A percentile compares a stretch with the other conserved stretches of the same genome.
Conservation (phyloP, 2,113 vertebrate species). For the Grallaria varia region DNA sequence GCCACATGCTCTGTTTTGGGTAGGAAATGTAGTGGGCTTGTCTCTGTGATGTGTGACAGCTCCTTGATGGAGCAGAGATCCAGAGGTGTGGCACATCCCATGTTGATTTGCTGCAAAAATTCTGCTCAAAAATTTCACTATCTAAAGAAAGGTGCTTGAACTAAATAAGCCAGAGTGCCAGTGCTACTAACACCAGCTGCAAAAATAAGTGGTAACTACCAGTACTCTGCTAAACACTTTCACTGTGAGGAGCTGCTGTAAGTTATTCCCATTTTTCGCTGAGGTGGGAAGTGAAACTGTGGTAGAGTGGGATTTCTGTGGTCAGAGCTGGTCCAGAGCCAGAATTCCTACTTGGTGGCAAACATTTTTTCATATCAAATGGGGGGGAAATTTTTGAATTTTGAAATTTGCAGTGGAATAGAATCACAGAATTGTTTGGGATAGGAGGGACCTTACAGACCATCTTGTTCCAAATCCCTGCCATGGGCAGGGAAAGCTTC, state of each 20-base stretch:
- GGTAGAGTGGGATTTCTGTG: too few relatives aligned
- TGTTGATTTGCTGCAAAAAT: not conserved
- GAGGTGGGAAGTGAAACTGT: not conserved
- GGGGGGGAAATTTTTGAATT: not conserved
- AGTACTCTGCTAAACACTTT: not conserved
- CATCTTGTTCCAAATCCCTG: not conserved
- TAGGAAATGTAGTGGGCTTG: not conserved
- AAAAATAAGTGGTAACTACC: not conserved
- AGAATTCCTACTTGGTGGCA: not conserved
- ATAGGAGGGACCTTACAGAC: not conserved
- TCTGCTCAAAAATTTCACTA: not conserved
- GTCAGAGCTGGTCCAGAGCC: not conserved
- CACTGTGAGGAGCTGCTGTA: not conserved
- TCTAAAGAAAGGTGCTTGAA: not conserved
- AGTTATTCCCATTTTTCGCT: not conserved
- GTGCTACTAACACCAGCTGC: not conserved
- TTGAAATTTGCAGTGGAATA: not conserved
- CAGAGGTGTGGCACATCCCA: accelerated
- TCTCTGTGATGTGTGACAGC: not conserved
- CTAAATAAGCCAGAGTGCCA: not conserved
- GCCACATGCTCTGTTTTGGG: not conserved
- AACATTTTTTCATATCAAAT: not conserved
- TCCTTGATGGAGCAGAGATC: not conserved
- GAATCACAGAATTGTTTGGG: not conserved
- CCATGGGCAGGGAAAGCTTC: not conserved